A percentile compares a stretch with the other conserved stretches of the same genome.
Conservation (phyloP, 2,113 vertebrate species). For the Plectropomus leopardus region DNA sequence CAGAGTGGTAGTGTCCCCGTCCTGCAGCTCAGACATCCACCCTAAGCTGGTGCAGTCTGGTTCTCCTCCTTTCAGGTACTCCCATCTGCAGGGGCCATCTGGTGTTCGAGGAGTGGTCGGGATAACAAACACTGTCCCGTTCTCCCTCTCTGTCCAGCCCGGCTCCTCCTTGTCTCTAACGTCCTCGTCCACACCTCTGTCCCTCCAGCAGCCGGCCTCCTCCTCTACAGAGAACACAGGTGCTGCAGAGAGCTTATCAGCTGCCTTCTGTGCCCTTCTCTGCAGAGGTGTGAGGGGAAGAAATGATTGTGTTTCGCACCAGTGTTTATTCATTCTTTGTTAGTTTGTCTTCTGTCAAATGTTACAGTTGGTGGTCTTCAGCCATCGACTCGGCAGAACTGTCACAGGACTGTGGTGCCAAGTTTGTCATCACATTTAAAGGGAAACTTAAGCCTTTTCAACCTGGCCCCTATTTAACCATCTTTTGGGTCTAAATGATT, state of each 20-base stretch:
- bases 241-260: constrained; percentile 25
- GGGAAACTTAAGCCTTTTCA: too few relatives aligned
- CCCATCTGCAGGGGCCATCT: constrained; percentile 75
- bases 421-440: neutral
- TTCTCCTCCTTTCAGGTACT: constrained; percentile 82
- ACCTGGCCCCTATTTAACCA: too few relatives aligned
- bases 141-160: constrained; percentile 70
- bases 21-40: constrained; percentile 80
- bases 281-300: constrained; percentile 14
- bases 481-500: too few relatives aligned
- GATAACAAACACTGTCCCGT: constrained; percentile 84
- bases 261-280: constrained; percentile 67
- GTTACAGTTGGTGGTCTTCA: neutral
- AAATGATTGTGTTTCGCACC: too few relatives aligned
- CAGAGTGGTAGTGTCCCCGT: constrained; percentile 87
- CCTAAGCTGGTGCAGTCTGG: constrained; percentile 76
- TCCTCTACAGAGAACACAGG: constrained; percentile 78
- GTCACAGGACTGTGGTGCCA: neutral
- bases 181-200: constrained; percentile 36
- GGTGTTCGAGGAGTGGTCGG: constrained; percentile 66
- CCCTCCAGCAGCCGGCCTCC: constrained; percentile 57
- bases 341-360: neutral
- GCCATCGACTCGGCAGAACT: neutral
- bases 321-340: too few relatives aligned
- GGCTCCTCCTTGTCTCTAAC: constrained; percentile 51